A percentile compares a stretch with the other conserved stretches of the same genome.
These are phyloP conservation scores for Acanthopagrus latus DNA, from an alignment of 2,797 vertebrate species.

Conservation along the genomic window DNA sequence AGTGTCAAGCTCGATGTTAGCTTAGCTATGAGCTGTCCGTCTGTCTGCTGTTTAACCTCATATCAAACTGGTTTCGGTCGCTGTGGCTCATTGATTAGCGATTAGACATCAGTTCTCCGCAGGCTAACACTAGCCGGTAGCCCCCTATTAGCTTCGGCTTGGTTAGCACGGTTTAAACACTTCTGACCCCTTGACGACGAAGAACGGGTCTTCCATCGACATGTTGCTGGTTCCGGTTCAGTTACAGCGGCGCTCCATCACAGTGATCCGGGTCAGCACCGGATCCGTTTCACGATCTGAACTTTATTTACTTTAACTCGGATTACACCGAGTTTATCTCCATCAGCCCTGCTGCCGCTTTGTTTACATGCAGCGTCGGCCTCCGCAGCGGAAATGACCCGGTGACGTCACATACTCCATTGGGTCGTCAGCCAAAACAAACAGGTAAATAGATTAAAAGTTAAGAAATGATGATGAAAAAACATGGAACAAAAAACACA, in stretches of 20 bases:
- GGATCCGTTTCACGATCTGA: neutral
- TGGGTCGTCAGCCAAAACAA: neutral
- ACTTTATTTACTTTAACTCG: neutral
- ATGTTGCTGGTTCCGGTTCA: constrained; percentile 78
- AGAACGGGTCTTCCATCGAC: constrained; percentile 99
- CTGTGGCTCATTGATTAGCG: neutral
- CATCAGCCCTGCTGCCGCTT: constrained; percentile 27
- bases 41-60: neutral
- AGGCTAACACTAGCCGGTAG: constrained; percentile 13
- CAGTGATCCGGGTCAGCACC: neutral
- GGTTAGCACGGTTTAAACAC: constrained; percentile 7
- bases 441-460: too few relatives aligned
- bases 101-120: too few relatives aligned
- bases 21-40: neutral
- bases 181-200: constrained; percentile 97
- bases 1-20: too few relatives aligned
- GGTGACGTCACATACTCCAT: constrained; percentile 11
- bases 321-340: neutral
- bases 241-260: constrained; percentile 51
- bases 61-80: accelerated
- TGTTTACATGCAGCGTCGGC: constrained; percentile 71
- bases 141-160: constrained; percentile 16
- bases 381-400: constrained; percentile 49
- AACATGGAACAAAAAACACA: neutral
- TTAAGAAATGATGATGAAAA: neutral